Base-by-base conservation (phyloP, 1,140 invertebrate genomes). In the Drosophila fuyamai region DNA sequence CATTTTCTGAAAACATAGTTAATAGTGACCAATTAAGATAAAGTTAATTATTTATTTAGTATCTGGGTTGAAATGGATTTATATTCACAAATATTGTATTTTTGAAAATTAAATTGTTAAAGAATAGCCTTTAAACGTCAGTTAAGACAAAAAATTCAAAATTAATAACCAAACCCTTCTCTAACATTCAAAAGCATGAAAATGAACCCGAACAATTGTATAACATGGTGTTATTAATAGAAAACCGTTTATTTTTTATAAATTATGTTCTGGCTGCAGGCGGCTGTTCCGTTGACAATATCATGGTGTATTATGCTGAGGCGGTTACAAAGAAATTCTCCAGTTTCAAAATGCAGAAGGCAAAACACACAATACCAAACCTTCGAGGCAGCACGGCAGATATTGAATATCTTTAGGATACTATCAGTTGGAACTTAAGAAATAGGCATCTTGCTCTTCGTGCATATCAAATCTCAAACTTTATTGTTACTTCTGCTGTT, bases 351-450 rank as follows among this genome's bases (percentile, higher is more conserved):
- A 81, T 66, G 60, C 74, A 77, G 51, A 82, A 71, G 61, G 76
- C 62, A 50, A 67, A 57, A 46, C 29, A 36, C 51, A 51, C 63
- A 67, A 66, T 60, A 67, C 61, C 68, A 61, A 59, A 63, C 57
- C 65, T 47, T 62, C 62, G 53, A 70, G 51, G 80, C 70, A 75
- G 56, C 76, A 80, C 81, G 76, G 72, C 66, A 57, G 38, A 51
- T 48, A 57, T 54, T 46, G 60, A 14, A 62, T 77, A 60, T 70
- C 66, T 50, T 71, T 81, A 63, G 68, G 75, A 66, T 54, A 68
- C 72, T 81, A 81, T 89, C 76, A 79, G 79, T 86, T 88, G 79
- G 46, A 70, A 74, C 84, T 88, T 83, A 76, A 73, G 50, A 72
- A 68, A 68, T 68, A 73, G 67, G 76, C 76, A 79, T 78, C 60